phyloP scores from a whole-genome alignment of 2,888 invertebrate genomes.

The Brenthis hecate region DNA sequence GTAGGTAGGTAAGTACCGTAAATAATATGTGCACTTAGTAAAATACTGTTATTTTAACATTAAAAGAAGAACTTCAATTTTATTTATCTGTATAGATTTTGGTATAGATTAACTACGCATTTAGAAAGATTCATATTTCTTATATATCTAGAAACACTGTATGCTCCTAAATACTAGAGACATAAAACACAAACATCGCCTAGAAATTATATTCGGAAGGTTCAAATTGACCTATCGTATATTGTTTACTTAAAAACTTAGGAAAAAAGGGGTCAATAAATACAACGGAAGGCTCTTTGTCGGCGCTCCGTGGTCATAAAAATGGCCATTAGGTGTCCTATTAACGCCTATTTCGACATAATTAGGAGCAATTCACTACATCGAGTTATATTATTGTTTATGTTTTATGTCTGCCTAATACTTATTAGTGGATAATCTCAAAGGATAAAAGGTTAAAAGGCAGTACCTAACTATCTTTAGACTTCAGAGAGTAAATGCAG shows the following conservation, averaged over 20 bases:
- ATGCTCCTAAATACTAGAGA: not conserved
- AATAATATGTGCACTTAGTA: too few species aligned
- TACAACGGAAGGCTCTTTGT: slow-evolving; percentile 74
- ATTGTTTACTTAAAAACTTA: slow-evolving; percentile 77
- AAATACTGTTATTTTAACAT: too few species aligned
- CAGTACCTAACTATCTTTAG: too few species aligned
- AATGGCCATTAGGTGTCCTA: slow-evolving; percentile 75
- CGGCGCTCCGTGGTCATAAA: slow-evolving; percentile 69
- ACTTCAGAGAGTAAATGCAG: too few species aligned
- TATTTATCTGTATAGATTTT: too few species aligned
- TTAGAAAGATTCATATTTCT: not conserved
- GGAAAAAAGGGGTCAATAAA: slow-evolving; percentile 74
- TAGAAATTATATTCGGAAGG: slow-evolving; percentile 38
- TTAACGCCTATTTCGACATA: slow-evolving; percentile 82
- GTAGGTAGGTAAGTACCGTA: too few species aligned
- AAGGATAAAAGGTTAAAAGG: slow-evolving; percentile 14
- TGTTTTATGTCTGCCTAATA: slow-evolving; percentile 44
- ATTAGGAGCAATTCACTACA: slow-evolving; percentile 74
- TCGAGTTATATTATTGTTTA: slow-evolving; percentile 71
- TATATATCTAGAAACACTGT: not conserved
- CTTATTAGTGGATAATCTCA: slow-evolving; percentile 21
- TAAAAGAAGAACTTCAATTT: too few species aligned
- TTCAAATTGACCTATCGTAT: slow-evolving; percentile 58
- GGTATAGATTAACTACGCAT: too few species aligned
- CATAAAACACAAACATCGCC: slow-evolving; percentile 15